Evolutionary conservation across 2,113 vertebrate species (phyloP).

Genomic region (Glareola pratincola): DNA sequence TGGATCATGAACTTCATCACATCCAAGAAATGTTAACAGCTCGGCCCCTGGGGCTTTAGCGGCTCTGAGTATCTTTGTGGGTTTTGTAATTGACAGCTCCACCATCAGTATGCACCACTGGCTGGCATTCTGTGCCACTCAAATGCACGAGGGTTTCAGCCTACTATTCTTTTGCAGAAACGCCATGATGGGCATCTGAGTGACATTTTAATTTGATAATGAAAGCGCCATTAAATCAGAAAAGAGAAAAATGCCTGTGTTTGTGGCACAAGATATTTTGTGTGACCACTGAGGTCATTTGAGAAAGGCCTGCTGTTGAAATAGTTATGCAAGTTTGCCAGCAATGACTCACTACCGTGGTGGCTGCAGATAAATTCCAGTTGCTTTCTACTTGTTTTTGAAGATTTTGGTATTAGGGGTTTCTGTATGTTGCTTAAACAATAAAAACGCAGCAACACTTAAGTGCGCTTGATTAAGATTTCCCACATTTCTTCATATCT

Average conservation of each 20-base stretch:
- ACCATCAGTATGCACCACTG: neutral
- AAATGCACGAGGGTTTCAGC: conserved; percentile 22
- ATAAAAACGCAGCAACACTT: neutral
- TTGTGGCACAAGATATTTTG: conserved; percentile 38
- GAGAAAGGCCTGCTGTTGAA: conserved; percentile 39
- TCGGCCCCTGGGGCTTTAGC: conserved; percentile 45
- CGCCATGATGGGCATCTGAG: conserved; percentile 48
- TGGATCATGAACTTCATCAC: conserved; percentile 49
- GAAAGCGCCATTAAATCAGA: conserved; percentile 15
- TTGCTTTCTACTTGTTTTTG: conserved; percentile 33
- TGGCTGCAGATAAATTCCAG: conserved; percentile 29
- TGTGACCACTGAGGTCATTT: conserved; percentile 25
- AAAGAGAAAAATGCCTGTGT: conserved; percentile 18
- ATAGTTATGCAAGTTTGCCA: conserved; percentile 10
- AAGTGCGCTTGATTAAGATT: neutral
- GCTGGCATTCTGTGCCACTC: conserved; percentile 1
- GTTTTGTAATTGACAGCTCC: conserved; percentile 56
- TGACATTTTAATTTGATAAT: conserved; percentile 74
- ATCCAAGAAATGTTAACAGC: conserved; percentile 65
- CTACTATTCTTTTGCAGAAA: conserved; percentile 57
- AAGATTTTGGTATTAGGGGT: neutral
- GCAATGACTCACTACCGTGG: neutral
- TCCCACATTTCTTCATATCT: neutral
- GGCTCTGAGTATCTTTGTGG: conserved; percentile 45
- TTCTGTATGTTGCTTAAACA: neutral